Evolutionary conservation across 2,113 vertebrate genomes (phyloP), one percentile per base, ranked within the genome.

Genomic region (Cyprinodon variegatus): DNA sequence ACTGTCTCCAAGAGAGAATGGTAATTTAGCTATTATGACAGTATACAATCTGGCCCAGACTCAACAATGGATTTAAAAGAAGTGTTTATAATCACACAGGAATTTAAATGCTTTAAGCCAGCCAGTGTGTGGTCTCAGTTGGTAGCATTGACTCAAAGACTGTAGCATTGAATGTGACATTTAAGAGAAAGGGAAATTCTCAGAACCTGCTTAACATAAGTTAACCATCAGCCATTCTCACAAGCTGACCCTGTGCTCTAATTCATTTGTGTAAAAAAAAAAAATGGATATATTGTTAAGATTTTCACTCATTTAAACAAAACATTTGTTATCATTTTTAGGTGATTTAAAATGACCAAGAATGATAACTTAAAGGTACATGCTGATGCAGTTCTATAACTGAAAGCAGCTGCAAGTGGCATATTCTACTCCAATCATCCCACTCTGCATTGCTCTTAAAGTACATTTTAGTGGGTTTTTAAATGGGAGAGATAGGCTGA

Each of bases 11-110:
- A 39, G 81, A 72, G 83, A 86, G 83, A 67, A 77, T 61, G 72
- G 84, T 83, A 84, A 90, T 91, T 92, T 88, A 83, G 69, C 48
- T 46, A 65, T 81, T 70, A 72, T 70, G 77, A 76, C 73, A 70
- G 86, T 68, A 73, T 39, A 75, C 68, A 84, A 65, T 71, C 43
- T 41, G 83, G 76, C 69, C 83, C 69, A 83, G 68, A 85, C 85
- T 71, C 89, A 89, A 88, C 76, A 81, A 68, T 48, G 50, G 60
- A 62, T 65, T 84, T 70, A 70, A 86, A 86, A 88, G 9, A 79
- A 78, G 85, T 89, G 74, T 84, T 90, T 90, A 81, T 64, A 77
- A 76, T 61, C 38, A 80, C 68, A 76, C 53, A 39, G 50, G 48
- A 78, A 63, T 61, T 46, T 2, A 45, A 75, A 50, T 61, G 57